Base-by-base conservation (phyloP, 2,888 invertebrate species). In the Himalopsyche japonica region DNA sequence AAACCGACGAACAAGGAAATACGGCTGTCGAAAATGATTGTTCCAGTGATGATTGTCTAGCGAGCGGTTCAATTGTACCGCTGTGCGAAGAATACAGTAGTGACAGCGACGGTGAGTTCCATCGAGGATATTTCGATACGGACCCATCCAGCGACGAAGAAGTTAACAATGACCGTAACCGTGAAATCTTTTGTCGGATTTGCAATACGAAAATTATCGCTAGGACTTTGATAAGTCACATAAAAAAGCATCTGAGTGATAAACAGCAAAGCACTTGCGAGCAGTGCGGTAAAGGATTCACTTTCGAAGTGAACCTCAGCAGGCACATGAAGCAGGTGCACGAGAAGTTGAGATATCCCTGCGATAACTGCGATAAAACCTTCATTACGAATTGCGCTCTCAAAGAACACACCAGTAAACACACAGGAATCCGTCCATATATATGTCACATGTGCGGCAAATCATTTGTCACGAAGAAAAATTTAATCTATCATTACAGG, bases 271-370 rank as follows among this genome's bases (percentile, higher is more conserved):
- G 91, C 88, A 90, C 90, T 87, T 94, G 94, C 88, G 90, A 91
- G 86, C 86, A 90, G 20, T 94, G 94, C 88, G 93, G 93, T 0
- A 91, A 91, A 82, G 90, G 89, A 49, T 93, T 93, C 89, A 88
- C 89, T 82, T 91, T 92, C 88, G 89, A 89, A 84, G 91, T 91
- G 57, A 93, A 93, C 87, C 89, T 94, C 37, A 90, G 90, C 24
- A 90, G 93, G 0, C 94, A 94, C 89, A 88, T 90, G 4, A 90
- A 91, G 30, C 91, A 92, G 27, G 87, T 91, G 79, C 94, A 94
- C 89, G 88, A 89, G 2, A 88, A 89, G 0, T 88, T 89, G 27
- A 24, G 70, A 24, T 70, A 70, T 70, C 70, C 70, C 0, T 70
- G 70, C 15, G 70, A 70, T 70, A 24, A 12, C 24, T 70, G 70